Percentiles rank a stretch among this genome's conserved stretches.
Conservation (phyloP, 2,797 vertebrate species). For the Paguma larvata region DNA sequence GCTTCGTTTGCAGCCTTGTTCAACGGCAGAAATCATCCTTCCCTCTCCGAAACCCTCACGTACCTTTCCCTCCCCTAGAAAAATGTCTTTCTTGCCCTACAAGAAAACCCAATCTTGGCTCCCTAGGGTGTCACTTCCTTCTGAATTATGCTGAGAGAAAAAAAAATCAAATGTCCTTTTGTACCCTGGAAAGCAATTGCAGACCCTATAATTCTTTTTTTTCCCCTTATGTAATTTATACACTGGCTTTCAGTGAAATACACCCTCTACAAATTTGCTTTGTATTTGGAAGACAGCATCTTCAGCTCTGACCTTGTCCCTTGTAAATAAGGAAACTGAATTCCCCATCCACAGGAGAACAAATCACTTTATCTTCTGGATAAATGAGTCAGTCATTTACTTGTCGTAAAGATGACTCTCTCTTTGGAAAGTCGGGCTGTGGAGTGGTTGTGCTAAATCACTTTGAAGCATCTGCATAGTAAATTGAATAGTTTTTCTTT, state of each 20-base stretch:
- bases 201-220: conserved; percentile 61
- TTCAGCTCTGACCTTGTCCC: conserved; percentile 79
- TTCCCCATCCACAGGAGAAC: conserved; percentile 60
- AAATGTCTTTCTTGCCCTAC: conserved; percentile 69
- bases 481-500: conserved; percentile 58
- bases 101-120: conserved; percentile 72
- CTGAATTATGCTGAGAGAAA: conserved; percentile 72
- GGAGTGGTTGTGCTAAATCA: conserved; percentile 67
- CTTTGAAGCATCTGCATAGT: conserved; percentile 61
- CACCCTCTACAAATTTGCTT: conserved; percentile 65
- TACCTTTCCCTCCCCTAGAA: conserved; percentile 43
- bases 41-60: background rate
- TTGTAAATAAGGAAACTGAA: conserved; percentile 76
- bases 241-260: conserved; percentile 76
- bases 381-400: conserved; percentile 67
- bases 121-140: conserved; percentile 72
- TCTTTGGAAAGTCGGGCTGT: conserved; percentile 53
- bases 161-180: conserved; percentile 73
- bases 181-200: conserved; percentile 69
- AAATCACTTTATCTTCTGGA: conserved; percentile 73
- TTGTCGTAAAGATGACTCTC: conserved; percentile 62
- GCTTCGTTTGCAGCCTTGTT: background rate
- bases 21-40: background rate
- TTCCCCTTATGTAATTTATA: conserved; percentile 74
- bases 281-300: conserved; percentile 71